These are phyloP conservation scores for Calosoma granatense DNA, from an alignment of 1,140 invertebrate species.

Conservation along the genomic window DNA sequence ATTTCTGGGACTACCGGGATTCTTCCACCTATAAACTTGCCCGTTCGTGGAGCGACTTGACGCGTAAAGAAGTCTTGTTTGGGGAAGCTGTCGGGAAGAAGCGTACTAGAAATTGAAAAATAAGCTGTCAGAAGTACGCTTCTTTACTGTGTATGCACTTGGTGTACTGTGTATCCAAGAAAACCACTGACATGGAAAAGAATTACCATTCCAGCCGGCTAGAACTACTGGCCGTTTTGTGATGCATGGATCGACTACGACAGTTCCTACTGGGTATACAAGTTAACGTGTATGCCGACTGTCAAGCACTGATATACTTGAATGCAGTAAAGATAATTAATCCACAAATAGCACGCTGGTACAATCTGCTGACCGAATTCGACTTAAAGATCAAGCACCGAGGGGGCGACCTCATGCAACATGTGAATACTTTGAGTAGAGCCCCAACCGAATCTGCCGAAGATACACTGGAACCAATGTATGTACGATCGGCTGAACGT, in stretches of 20 bases:
- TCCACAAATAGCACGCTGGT: constrained; percentile 4
- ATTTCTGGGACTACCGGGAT: background rate
- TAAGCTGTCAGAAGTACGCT: background rate
- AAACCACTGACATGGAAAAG: constrained; percentile 20
- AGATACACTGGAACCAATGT: background rate
- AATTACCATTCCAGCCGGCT: constrained; percentile 23
- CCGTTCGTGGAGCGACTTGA: background rate
- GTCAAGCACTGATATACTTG: constrained; percentile 13
- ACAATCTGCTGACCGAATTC: background rate
- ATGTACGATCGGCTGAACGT: too few relatives aligned
- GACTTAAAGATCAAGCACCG: background rate
- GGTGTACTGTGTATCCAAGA: constrained; percentile 23
- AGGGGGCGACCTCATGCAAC: background rate
- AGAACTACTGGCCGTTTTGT: constrained; percentile 21
- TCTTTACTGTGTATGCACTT: constrained; percentile 18
- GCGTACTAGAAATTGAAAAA: background rate
- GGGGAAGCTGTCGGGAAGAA: background rate
- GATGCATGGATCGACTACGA: constrained; percentile 7
- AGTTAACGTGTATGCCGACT: constrained; percentile 11
- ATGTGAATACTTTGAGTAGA: background rate
- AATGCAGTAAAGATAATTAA: background rate
- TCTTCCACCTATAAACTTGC: background rate
- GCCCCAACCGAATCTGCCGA: background rate
- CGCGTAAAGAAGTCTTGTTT: background rate
- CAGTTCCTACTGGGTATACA: constrained; percentile 11